Base-by-base conservation (phyloP, 2,888 invertebrate genomes). In the Leptarthrus brevirostris region DNA sequence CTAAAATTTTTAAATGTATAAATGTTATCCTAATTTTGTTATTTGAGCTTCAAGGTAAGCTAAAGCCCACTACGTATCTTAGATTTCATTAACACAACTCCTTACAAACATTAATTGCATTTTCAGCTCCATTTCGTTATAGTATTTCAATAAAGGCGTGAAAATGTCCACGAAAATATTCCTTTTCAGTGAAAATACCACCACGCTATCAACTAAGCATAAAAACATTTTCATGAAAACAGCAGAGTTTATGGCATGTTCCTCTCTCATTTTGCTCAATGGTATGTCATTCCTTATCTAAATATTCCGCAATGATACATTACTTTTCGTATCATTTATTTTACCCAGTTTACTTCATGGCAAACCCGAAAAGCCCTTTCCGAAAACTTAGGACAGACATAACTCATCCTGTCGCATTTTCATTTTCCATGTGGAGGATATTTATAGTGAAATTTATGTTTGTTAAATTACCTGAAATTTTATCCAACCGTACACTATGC, bases 381-480 rank as follows among this genome's bases (percentile, higher is more conserved):
- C 36, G 16, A 66, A 69, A 69, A 52, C 24, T 69, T 52, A 34
- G 69, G 18, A 20, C 52, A 30, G 10, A 20, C 69, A 69, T 69
- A 69, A 69, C 52, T 69, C 69, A 69, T 69, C 49, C 49, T 69
- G 69, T 69, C 52, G 69, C 52, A 69, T 26, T 69, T 20, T 69
- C 69, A 52, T 22, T 69, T 52, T 52, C 30, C 69, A 44, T 52
- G 52, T 34, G 52, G 30, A 52, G 52, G 22, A 69, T 69, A 69
- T 69, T 69, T 69, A 69, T 69, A 52, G 30, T 69, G 30, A 52
- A 69, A 69, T 69, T 69, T 69, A 69, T 69, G 52, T 69, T 52
- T 49, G 30, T 49, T 69, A 69, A 69, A 69, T 69, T 69, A 69
- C 69, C 69, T 69, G 69, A 69, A 69, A 69, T 52, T 69, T 44